These are phyloP conservation scores for Sebastes kiyomatsui DNA, from an alignment of 2,797 vertebrate species.

Conservation along the genomic window DNA sequence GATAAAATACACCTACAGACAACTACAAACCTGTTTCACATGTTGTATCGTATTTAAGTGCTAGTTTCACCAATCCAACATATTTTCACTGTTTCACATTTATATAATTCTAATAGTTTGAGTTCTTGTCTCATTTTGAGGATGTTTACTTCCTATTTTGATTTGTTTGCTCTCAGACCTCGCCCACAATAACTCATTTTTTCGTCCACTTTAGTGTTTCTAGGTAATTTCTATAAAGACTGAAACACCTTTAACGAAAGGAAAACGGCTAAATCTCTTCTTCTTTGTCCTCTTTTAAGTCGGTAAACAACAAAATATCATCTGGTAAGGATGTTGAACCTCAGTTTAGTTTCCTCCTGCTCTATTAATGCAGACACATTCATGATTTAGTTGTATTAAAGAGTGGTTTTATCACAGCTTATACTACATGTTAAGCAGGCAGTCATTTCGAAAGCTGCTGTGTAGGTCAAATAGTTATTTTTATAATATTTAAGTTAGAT, in stretches of 20 bases:
- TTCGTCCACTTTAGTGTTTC: too few species aligned
- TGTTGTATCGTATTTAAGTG: not conserved
- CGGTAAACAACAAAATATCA: too few species aligned
- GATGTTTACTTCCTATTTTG: not conserved
- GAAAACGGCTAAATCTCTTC: rapidly evolving
- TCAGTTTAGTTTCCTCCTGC: too few species aligned
- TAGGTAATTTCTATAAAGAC: too few species aligned
- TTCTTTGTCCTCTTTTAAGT: too few species aligned
- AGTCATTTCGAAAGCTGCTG: not conserved
- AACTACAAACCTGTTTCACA: not conserved
- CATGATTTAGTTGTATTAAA: not conserved
- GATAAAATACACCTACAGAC: not conserved
- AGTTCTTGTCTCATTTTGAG: not conserved
- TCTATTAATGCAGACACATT: too few species aligned
- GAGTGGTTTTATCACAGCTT: not conserved
- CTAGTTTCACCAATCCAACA: not conserved
- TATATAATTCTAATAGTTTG: not conserved
- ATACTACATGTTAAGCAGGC: not conserved
- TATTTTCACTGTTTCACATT: not conserved
- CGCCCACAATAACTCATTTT: not conserved
- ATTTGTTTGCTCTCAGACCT: not conserved
- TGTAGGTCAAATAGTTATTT: too few species aligned
- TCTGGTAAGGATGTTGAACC: too few species aligned
- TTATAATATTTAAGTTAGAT: too few species aligned
- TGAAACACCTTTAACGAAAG: rapidly evolving